Conservation (phyloP, 2,797 vertebrate genomes). For the Ctenopoma kingsleyae region DNA sequence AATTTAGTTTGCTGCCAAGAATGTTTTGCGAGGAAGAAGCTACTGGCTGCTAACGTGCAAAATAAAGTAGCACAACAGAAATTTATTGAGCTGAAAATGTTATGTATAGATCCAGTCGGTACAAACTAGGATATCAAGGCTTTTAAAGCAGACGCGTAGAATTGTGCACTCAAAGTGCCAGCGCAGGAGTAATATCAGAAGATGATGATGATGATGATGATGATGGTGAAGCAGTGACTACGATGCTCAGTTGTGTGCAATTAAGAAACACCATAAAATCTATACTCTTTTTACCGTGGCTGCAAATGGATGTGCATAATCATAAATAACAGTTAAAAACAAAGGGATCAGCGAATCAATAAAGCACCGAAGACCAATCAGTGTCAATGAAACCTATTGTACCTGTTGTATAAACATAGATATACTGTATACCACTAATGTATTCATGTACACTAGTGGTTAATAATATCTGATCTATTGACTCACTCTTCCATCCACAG, state of each 20-base stretch:
- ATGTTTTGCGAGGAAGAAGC: neutral
- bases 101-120: neutral
- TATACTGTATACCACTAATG: neutral
- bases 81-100: neutral
- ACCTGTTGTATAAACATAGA: neutral
- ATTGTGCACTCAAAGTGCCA: neutral
- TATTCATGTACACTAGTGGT: neutral
- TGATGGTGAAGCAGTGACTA: neutral
- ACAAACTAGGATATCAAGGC: neutral
- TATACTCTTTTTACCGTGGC: neutral
- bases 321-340: neutral
- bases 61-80: neutral
- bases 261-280: neutral
- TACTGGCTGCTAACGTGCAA: slow-evolving; percentile 3
- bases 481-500: neutral
- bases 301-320: neutral
- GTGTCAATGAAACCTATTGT: neutral
- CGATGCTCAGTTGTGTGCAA: neutral
- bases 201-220: neutral
- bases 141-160: slow-evolving; percentile 6
- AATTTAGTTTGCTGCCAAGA: neutral
- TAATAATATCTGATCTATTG: neutral
- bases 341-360: neutral
- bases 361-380: neutral
- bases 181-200: neutral